These are phyloP conservation scores for Dinothrombium tinctorium DNA, from an alignment of 1,140 invertebrate genomes.

Conservation along the genomic window DNA sequence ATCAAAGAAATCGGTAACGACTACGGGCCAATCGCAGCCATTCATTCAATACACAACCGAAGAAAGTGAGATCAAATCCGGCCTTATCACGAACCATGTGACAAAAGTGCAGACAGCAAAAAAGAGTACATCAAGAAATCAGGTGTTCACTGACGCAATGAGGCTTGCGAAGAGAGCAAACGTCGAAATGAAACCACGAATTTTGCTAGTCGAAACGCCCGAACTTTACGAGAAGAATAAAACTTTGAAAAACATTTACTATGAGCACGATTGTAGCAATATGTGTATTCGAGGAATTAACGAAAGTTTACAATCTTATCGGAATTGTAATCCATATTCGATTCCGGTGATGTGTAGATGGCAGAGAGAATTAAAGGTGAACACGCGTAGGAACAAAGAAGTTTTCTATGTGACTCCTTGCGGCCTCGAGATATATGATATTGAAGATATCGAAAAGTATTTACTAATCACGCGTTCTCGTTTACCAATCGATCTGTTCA, in stretches of 20 bases:
- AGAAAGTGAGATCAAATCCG: no score
- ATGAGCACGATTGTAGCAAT: background rate
- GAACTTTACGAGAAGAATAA: no score
- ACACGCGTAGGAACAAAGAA: background rate
- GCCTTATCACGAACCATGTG: no score
- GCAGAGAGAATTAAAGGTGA: background rate
- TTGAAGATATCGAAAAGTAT: background rate
- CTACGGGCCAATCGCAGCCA: background rate
- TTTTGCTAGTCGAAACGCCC: no score
- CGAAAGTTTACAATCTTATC: background rate
- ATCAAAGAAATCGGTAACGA: background rate
- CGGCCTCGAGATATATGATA: background rate
- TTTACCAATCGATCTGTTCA: conserved; percentile 3
- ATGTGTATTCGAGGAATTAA: background rate
- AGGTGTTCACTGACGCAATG: background rate
- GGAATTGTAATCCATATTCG: background rate
- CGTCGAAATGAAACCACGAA: no score
- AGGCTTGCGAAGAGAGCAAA: background rate
- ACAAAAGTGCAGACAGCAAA: background rate
- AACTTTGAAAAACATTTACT: background rate
- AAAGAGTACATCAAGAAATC: background rate
- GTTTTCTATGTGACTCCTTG: conserved; percentile 4
- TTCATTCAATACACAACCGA: background rate
- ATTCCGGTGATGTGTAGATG: background rate
- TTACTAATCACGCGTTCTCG: background rate